These are phyloP conservation scores for Seladonia tumulorum DNA, from an alignment of 2,888 invertebrate species.

Conservation along the genomic window DNA sequence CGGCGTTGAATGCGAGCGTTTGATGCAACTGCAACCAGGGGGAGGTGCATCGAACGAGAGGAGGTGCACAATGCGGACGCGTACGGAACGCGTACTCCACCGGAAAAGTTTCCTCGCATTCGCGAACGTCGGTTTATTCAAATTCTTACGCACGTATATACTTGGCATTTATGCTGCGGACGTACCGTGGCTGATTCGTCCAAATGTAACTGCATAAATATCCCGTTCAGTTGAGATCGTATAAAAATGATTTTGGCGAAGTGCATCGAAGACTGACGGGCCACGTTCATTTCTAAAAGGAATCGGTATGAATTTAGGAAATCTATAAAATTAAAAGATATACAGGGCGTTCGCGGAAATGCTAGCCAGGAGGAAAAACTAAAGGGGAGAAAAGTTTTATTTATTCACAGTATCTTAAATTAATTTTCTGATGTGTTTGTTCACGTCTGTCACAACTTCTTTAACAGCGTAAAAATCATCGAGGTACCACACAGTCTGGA, in stretches of 20 bases:
- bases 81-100: constrained; percentile 2
- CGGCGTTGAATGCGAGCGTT: constrained; percentile 38
- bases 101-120: constrained; percentile 36
- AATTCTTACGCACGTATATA: constrained; percentile 50
- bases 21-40: constrained; percentile 16
- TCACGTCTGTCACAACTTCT: not conserved
- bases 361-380: no score
- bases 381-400: no score
- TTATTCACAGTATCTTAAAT: not conserved
- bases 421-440: not conserved
- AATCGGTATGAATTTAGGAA: not conserved
- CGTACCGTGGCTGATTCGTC: not conserved
- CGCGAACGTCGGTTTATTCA: constrained; percentile 46
- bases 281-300: not conserved
- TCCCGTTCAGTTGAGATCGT: not conserved
- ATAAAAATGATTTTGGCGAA: not conserved
- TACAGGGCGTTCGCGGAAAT: no score
- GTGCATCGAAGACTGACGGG: not conserved
- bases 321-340: not conserved
- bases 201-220: not conserved
- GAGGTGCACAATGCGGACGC: not conserved
- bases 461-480: not conserved
- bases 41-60: constrained; percentile 32
- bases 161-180: constrained; percentile 41
- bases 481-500: not conserved